These are phyloP conservation scores for Nasonia giraulti DNA, from an alignment of 1,140 invertebrate genomes.

Conservation along the genomic window DNA sequence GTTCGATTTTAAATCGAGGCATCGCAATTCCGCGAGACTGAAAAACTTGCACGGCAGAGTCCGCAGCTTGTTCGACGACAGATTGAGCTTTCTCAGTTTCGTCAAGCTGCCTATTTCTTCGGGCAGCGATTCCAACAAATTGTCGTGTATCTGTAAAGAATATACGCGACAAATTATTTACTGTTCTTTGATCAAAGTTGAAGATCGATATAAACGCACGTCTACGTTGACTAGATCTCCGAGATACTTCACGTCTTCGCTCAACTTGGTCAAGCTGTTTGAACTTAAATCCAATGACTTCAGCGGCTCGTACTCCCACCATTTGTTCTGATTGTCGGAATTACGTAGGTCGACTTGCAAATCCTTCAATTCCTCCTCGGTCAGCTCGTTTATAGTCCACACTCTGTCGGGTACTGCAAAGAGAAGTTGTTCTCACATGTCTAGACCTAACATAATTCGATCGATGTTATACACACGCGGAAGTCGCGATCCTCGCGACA, in stretches of 20 bases:
- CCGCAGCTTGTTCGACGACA: constrained; percentile 85
- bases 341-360: constrained; percentile 81
- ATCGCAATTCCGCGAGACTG: constrained; percentile 79
- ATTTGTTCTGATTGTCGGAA: constrained; percentile 80
- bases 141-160: constrained; percentile 83
- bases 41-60: constrained; percentile 80
- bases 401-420: constrained; percentile 86
- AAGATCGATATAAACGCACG: constrained; percentile 72
- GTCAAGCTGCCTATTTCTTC: constrained; percentile 85
- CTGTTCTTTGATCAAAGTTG: too few relatives aligned
- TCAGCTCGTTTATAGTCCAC: constrained; percentile 86
- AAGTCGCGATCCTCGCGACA: too few relatives aligned
- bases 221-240: constrained; percentile 82
- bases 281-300: constrained; percentile 87
- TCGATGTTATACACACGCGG: neutral
- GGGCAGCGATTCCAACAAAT: constrained; percentile 83
- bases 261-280: constrained; percentile 82
- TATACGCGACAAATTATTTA: too few relatives aligned
- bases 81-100: constrained; percentile 84
- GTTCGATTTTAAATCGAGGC: constrained; percentile 83
- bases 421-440: constrained; percentile 32
- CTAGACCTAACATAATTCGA: neutral
- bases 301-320: constrained; percentile 90
- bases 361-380: constrained; percentile 77
- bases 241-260: constrained; percentile 82